Conservation (phyloP, 2,113 vertebrate genomes). For the Chlorodrepanis virens region DNA sequence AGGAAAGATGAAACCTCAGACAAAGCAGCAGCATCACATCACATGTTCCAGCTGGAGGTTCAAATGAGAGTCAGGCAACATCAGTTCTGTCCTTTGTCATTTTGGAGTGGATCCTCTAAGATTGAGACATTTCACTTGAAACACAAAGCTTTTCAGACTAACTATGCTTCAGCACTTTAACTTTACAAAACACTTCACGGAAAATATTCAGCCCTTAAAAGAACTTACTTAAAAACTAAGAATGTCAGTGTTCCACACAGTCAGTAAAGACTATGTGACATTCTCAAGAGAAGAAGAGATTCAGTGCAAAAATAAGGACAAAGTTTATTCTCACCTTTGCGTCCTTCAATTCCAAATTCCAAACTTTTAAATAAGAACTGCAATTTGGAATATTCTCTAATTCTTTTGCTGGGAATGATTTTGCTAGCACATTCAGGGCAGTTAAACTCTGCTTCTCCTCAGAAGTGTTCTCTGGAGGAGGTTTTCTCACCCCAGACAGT, state of each 20-base stretch:
- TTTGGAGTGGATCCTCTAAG: background rate
- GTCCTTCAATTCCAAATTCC: background rate
- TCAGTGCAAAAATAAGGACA: background rate
- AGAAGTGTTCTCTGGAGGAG: slow-evolving; percentile 45
- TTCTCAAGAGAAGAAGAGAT: background rate
- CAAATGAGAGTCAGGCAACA: background rate
- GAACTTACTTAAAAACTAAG: background rate
- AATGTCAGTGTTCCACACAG: background rate
- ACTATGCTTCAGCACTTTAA: background rate
- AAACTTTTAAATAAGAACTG: background rate
- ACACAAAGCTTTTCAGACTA: background rate
- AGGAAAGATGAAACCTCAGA: background rate
- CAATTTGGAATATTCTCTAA: slow-evolving; percentile 12
- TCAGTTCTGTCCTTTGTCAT: background rate
- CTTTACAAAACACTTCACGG: background rate
- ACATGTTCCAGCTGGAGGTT: background rate
- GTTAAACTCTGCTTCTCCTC: slow-evolving; percentile 16
- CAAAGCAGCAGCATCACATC: background rate
- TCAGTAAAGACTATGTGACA: background rate
- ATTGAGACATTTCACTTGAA: background rate
- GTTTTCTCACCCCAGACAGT: slow-evolving; percentile 13
- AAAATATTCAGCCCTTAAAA: background rate
- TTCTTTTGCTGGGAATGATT: slow-evolving; percentile 10
- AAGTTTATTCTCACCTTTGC: slow-evolving; percentile 11
- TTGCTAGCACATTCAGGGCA: background rate